These are phyloP conservation scores for Penelope pileata DNA, from an alignment of 2,113 vertebrate species.

Conservation along the genomic window DNA sequence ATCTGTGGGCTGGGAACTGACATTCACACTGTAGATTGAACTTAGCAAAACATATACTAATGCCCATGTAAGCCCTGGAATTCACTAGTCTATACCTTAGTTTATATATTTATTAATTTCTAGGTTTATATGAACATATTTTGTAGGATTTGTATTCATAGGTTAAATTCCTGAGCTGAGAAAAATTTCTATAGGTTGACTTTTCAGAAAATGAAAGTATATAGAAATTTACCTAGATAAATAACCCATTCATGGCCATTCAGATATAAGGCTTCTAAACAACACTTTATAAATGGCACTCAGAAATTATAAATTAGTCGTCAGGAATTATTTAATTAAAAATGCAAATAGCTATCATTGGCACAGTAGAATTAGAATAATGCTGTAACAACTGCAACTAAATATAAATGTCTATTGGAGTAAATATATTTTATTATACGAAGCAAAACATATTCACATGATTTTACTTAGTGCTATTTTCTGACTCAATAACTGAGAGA, in stretches of 20 bases:
- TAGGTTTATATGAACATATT: neutral
- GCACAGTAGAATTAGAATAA: neutral
- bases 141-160: neutral
- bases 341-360: neutral
- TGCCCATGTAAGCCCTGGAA: neutral
- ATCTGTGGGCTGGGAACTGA: neutral
- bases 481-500: neutral
- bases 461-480: conserved; percentile 8
- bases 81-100: neutral
- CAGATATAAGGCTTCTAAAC: neutral
- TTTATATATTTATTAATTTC: neutral
- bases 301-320: conserved; percentile 8
- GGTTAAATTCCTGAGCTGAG: neutral
- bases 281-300: neutral
- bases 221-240: neutral
- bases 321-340: conserved; percentile 18
- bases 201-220: neutral
- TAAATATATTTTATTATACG: conserved; percentile 8
- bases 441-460: conserved; percentile 13
- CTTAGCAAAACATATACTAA: neutral
- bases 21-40: neutral
- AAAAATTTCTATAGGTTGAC: neutral
- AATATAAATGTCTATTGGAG: neutral
- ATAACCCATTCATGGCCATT: neutral
- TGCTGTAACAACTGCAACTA: neutral